phyloP scores from a whole-genome alignment of 2,888 invertebrate species.

The Hemithea aestivaria region DNA sequence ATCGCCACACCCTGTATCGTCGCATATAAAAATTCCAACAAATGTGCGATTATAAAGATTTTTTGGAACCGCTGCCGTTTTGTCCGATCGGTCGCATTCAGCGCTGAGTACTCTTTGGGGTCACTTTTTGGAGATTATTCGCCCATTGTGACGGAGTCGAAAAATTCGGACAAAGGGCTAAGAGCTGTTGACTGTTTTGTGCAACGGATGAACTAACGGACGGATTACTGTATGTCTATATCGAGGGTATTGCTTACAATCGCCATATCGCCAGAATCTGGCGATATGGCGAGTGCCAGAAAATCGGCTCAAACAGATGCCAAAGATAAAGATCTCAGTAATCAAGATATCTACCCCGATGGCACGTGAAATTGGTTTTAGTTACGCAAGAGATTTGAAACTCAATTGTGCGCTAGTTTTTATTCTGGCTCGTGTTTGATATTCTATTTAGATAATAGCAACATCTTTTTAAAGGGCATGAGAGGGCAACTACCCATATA shows the following conservation, averaged over 20 bases:
- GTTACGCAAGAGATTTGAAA: constrained; percentile 21
- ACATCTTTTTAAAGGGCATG: too few relatives aligned
- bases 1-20: constrained; percentile 51
- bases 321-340: constrained; percentile 31
- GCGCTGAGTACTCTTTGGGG: constrained; percentile 68
- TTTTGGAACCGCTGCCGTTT: constrained; percentile 50
- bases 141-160: constrained; percentile 63
- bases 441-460: too few relatives aligned
- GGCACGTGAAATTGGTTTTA: constrained; percentile 57
- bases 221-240: constrained; percentile 35
- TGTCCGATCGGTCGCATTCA: constrained; percentile 50
- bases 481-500: too few relatives aligned
- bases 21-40: constrained; percentile 47
- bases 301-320: constrained; percentile 21
- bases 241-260: constrained; percentile 50
- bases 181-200: constrained; percentile 67
- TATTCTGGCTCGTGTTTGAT: constrained; percentile 3
- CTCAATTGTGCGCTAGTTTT: constrained; percentile 21
- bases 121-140: constrained; percentile 77
- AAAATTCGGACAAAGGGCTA: constrained; percentile 58
- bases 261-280: too few relatives aligned
- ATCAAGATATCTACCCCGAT: constrained; percentile 36
- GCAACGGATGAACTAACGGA: constrained; percentile 42
- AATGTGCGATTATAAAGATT: constrained; percentile 54
- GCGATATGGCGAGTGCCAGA: constrained; percentile 27